Evolutionary conservation across 2,888 invertebrate species (phyloP), one percentile per base, ranked within the genome.

Genomic region (Neoscelio sp.): DNA sequence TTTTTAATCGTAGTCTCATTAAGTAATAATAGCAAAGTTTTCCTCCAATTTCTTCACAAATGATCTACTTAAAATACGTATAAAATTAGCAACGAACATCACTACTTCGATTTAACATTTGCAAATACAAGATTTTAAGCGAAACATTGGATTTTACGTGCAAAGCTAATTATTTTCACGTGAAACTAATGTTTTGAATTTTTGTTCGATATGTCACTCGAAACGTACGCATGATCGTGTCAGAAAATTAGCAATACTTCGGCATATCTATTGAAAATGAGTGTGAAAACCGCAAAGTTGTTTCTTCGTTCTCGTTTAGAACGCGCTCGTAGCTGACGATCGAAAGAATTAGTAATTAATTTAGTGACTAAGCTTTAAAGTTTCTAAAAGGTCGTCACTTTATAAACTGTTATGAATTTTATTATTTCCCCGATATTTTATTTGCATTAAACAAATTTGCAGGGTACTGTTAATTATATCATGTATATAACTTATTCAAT

Each of bases 401-500:
- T 44, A 48, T 35, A 64, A 7, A 17, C 50, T 64, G 64, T 64
- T 64, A 64, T 33, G 30, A 4, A 26, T 38, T 64, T 48, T 64
- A 42, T 62, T 46, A 46, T 60, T 56, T 60, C 5, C 17, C 13
- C 26, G 44, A 48, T 48, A 62, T 62, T 48, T 62, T 46, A 62
- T 35, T 62, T 62, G 26, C 13, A 44, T 20, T 28, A 44, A 13
- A 17, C 38, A 0, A 30, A 30, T 52, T 67, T n/a, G 44, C 54
- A 52, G 52, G 30, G 40, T 65, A 65, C 18, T 44, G 44, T 44
- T 44, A 33, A 44, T 52, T 67, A 44, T 23, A 6, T 26, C 54
- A 50, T 67, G 38, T 1, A 65, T 23, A 54, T 33, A 7, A 54
- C 5, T 18, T 44, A 33, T 20, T 35, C 18, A 40, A 1, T 17